Conservation (phyloP, 2,797 vertebrate species). For the Pristis pectinata region DNA sequence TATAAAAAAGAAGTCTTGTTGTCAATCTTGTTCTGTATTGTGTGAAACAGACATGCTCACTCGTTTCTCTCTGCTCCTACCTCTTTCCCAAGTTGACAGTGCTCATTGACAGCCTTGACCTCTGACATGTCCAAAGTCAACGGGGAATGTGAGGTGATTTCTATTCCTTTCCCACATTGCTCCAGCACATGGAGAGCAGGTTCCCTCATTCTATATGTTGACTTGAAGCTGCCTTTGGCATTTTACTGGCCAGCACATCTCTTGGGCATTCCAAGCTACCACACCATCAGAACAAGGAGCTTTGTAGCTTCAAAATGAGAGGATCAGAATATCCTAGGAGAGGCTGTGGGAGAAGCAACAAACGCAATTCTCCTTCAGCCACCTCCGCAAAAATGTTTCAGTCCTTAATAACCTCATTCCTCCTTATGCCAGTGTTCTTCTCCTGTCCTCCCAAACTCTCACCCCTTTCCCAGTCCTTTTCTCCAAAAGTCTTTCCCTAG, state of each 20-base stretch:
- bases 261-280: background rate
- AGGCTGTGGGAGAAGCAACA: background rate
- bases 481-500: background rate
- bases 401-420: no score
- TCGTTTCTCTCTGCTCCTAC: background rate
- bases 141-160: background rate
- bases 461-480: background rate
- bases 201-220: background rate
- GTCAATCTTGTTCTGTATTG: background rate
- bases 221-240: background rate
- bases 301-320: background rate
- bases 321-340: background rate
- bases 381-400: background rate
- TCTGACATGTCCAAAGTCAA: background rate
- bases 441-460: background rate
- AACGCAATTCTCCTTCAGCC: background rate
- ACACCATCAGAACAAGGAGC: background rate
- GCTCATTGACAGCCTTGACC: background rate
- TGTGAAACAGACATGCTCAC: slow-evolving; percentile 32
- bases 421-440: no score
- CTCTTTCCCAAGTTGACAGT: no score
- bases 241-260: background rate
- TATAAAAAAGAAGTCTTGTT: background rate
- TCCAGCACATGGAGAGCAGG: background rate
- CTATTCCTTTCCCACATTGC: no score